Evolutionary conservation across 2,113 vertebrate genomes (phyloP).

Genomic region (Tyto alba): DNA sequence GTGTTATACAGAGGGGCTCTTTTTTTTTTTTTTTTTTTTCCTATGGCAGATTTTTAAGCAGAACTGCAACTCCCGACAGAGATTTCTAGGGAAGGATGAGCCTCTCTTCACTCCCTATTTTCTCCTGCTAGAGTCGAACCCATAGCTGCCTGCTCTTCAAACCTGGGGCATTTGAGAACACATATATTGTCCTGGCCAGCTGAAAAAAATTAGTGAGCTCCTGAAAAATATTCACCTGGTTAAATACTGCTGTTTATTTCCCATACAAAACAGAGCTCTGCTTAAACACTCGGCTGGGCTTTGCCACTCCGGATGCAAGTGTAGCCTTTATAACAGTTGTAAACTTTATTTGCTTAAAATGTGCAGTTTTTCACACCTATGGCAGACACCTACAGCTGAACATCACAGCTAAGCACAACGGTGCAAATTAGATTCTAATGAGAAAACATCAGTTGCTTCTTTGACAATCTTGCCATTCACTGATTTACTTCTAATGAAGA

Average conservation of each 20-base stretch:
- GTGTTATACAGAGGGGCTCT: neutral
- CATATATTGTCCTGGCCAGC: neutral
- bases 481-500: slow-evolving; percentile 80
- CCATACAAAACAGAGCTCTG: neutral
- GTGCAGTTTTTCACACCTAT: slow-evolving; percentile 64
- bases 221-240: neutral
- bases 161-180: neutral
- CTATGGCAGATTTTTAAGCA: neutral
- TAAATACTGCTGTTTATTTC: neutral
- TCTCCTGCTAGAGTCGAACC: neutral
- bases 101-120: neutral
- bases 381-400: slow-evolving; percentile 63
- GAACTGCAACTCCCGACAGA: neutral
- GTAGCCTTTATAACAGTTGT: slow-evolving; percentile 28
- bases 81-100: neutral
- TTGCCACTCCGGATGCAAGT: neutral
- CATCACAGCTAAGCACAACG: slow-evolving; percentile 66
- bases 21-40: neutral
- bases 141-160: neutral
- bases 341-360: slow-evolving; percentile 68
- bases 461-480: slow-evolving; percentile 74
- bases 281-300: neutral
- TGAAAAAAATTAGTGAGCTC: neutral
- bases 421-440: slow-evolving; percentile 78
- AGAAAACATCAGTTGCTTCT: slow-evolving; percentile 77